Evolutionary conservation across 1,140 invertebrate species (phyloP).

Genomic region (Propsilocerus akamusi): DNA sequence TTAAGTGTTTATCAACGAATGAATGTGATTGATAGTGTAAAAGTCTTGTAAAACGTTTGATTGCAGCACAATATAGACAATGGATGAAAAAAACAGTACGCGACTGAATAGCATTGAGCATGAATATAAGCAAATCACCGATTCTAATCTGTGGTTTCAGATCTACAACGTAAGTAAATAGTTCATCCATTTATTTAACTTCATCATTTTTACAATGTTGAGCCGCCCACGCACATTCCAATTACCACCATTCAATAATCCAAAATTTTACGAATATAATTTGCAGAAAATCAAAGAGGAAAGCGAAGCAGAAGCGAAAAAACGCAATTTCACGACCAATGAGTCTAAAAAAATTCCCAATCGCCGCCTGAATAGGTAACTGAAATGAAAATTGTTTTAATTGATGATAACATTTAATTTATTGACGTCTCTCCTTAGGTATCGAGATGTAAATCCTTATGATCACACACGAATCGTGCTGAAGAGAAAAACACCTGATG

Average conservation of each 20-base stretch:
- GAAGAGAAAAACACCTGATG: constrained; percentile 43
- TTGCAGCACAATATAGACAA: not conserved
- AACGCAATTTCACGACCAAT: constrained; percentile 38
- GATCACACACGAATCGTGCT: constrained; percentile 81
- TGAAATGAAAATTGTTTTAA: constrained; percentile 58
- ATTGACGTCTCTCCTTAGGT: constrained; percentile 30
- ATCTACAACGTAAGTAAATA: not conserved
- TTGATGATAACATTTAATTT: constrained; percentile 56
- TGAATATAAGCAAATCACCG: not conserved
- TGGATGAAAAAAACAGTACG: not conserved
- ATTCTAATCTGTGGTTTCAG: not conserved
- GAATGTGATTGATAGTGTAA: not conserved
- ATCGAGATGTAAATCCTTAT: constrained; percentile 88
- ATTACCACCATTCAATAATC: not conserved
- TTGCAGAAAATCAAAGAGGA: constrained; percentile 29
- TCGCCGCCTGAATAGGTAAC: constrained; percentile 36
- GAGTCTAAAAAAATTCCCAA: constrained; percentile 31
- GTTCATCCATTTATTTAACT: not conserved
- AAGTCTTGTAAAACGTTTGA: not conserved
- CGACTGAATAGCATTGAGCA: not conserved
- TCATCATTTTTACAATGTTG: not conserved
- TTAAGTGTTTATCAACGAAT: too few species aligned
- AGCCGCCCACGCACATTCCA: not conserved
- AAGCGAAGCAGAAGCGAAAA: constrained; percentile 24
- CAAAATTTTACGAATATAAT: constrained; percentile 4